Evolutionary conservation across 2,113 vertebrate genomes (phyloP), one percentile per base, ranked within the genome.

Genomic region (Chinchilla lanigera): DNA sequence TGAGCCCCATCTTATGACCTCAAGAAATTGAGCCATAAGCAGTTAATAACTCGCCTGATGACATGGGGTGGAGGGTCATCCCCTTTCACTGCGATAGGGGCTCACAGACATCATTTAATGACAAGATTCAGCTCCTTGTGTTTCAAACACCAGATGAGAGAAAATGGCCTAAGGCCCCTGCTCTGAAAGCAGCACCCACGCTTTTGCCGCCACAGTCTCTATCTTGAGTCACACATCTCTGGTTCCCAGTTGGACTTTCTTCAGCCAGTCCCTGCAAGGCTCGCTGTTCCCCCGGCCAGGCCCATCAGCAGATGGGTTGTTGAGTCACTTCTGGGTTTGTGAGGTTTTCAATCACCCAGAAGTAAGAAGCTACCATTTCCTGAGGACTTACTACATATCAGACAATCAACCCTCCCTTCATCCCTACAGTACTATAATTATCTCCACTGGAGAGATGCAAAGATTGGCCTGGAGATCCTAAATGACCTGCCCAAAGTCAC

Each of bases 81-180:
- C 7, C 35, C 35, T 26, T 19, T 47, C n/a, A 35, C 0, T 0
- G 5, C 11, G 20, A 4, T 33, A 44, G 33, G 4, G 33, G n/a
- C 35, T 71, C 35, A 63, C 1, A 65, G 33, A 14, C 5, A 12
- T 19, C 65, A 14, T 14, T 28, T 86, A 52, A 63, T 7, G 38
- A 52, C 7, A 63, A 82, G 67, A 54, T 8, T 35, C 16, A 56
- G 78, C 41, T 69, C 50, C 71, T 38, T 3, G 3, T 75, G 73
- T 86, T 83, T 63, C 26, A 65, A 9, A 30, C 35, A 54, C 35
- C 28, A 80, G 75, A 28, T 10, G 5, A 90, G 54, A 33, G 52
- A 83, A 60, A 24, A 33, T 7, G 44, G 28, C 35, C 20, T 44
- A 19, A 61, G 26, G 30, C 41, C 38, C n/a, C 41, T 89, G 30